Evolutionary conservation across 30 jellyfish, hydroid and myxozoan species (phyloP), one percentile per base, ranked within the genome.

Genomic region (Catostylus mosaicus): DNA sequence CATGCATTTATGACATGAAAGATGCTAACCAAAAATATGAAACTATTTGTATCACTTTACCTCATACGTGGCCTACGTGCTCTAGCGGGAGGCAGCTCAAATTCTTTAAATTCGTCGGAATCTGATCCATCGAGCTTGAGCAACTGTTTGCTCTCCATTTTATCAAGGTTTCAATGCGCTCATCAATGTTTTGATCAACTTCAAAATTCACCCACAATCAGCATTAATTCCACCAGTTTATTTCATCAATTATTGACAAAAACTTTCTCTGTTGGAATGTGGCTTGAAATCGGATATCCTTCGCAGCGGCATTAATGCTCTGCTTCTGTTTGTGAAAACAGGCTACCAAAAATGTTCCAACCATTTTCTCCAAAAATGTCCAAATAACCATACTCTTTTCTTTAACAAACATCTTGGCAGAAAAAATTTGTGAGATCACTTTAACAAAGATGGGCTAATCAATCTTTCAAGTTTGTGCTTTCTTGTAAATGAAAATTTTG

Each of bases 41-140:
- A n/a, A n/a, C n/a, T n/a, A n/a, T n/a, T n/a, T n/a, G n/a, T n/a
- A n/a, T n/a, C n/a, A 3, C 24, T 50, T 18, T 78, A 87, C 96
- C 96, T 76, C 91, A 87, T 26, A 26, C 82, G 72, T 16, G 96
- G 96, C 23, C 96, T 72, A 23, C 96, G 84, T 0, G 91, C 69
- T 61, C 96, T 82, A 16, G 96, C 92, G 7, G 96, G 91, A 45
- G 96, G 96, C 54, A 87, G 84, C 77, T 87, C 96, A 69, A 87
- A 87, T 69, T 87, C 96, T 64, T 87, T 87, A 46, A 87, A 50
- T 51, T 87, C 96, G 32, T 87, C 96, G 35, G 96, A 87, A 43
- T 76, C 96, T 1, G 91, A 77, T 20, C 88, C 96, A 40, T 87
- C 83, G 16, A 78, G 60, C 83, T 78, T 78, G 0, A 87, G 85